Base-by-base conservation (phyloP, 2,113 vertebrate species). In the Psilopogon haemacephalus region DNA sequence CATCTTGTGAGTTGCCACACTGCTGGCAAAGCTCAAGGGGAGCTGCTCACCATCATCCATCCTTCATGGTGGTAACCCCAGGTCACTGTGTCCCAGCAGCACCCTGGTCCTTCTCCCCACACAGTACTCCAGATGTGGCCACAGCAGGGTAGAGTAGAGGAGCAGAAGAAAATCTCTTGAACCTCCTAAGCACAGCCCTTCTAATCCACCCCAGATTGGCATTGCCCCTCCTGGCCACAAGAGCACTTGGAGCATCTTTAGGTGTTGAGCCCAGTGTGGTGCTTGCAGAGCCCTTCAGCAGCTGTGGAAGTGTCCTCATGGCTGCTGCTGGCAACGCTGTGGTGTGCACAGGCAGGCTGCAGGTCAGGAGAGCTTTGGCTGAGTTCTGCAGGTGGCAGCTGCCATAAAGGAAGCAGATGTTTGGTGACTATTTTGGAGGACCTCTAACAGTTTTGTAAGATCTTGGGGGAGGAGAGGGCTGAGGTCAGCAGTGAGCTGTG, bases 391-490 rank as follows among this genome's bases (percentile, higher is more conserved):
- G 84, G 90, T 90, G 90, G 92, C 92, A 91, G 96, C 92, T 75
- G 94, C 95, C 93, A 15, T 84, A 73, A 90, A 89, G 95, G 92
- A 97, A 95, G 90, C 90, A 91, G 94, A 96, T 95, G 94, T 68
- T 95, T 13, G 48, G 62, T 54, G 50, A 4, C 35, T 1, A 3
- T 75, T 72, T 28, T 68, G n/a, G 32, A 87, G 89, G 85, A 84
- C 68, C 71, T 86, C 64, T 90, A 48, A 23, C 6, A 2, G 80
- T 37, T 84, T 11, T 90, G 70, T 73, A 62, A 48, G 64, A n/a
- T 85, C 27, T 28, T 16, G 85, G 82, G 82, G 80, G 76, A 90
- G 8, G 55, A 15, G 73, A 52, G 93, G 46, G 84, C 90, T 33
- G 42, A 87, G 95, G 93, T 95, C 93, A 93, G 93, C 89, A 37